A percentile compares a stretch with the other conserved stretches of the same genome.
phyloP scores from a whole-genome alignment of 2,888 invertebrate species.

The Selenia dentaria region DNA sequence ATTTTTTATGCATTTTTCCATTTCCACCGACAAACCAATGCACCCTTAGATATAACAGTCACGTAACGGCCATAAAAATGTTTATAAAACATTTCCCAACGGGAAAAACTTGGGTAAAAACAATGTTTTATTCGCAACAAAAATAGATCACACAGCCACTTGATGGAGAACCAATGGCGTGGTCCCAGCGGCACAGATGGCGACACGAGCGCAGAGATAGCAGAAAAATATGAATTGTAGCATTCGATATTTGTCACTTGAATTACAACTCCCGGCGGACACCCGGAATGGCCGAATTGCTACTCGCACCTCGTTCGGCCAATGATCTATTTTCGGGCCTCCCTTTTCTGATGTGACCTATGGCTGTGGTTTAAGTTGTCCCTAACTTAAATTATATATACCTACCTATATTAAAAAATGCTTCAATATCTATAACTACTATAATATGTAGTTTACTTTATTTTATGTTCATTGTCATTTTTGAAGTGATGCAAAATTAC shows the following conservation, averaged over 20 bases:
- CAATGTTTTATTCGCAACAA: conserved; percentile 80
- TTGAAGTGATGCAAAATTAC: no score
- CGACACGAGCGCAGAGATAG: conserved; percentile 79
- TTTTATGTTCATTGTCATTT: no score
- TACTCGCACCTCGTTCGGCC: conserved; percentile 74
- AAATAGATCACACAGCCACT: conserved; percentile 80
- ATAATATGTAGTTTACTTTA: no score
- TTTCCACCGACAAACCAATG: conserved; percentile 49
- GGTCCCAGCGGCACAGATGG: conserved; percentile 80
- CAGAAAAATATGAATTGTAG: conserved; percentile 83
- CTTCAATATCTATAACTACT: no score
- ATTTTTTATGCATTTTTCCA: conserved; percentile 61
- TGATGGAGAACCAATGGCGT: conserved; percentile 82
- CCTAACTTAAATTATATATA: no score
- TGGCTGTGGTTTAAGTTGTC: conserved; percentile 8
- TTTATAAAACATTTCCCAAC: conserved; percentile 79
- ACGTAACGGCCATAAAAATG: conserved; percentile 76
- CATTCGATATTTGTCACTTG: conserved; percentile 85
- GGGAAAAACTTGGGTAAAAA: conserved; percentile 53
- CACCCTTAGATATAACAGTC: conserved; percentile 63
- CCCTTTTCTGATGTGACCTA: conserved; percentile 35
- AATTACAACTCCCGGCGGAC: conserved; percentile 81
- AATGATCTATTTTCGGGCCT: conserved; percentile 65
- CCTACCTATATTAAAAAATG: no score
- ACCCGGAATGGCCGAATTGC: conserved; percentile 63